Percentiles rank a stretch among this genome's conserved stretches.
Evolutionary conservation across 1,140 invertebrate genomes (phyloP).

Genomic region (Stenopsyche tienmushanensis): DNA sequence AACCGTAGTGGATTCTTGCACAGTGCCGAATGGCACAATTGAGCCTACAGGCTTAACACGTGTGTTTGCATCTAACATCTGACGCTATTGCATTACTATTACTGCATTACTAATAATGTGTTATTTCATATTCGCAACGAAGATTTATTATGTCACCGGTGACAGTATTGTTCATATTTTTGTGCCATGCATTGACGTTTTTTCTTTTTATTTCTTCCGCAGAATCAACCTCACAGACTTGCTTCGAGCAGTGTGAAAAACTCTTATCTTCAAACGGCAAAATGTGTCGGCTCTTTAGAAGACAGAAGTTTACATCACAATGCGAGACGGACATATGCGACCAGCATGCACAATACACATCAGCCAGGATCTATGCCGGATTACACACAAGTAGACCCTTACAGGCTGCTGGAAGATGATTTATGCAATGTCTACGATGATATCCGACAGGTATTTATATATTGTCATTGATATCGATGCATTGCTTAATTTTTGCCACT

Average conservation of each 20-base stretch:
- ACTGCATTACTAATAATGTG: too few species aligned
- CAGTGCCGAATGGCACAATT: not conserved
- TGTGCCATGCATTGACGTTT: not conserved
- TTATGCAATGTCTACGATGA: slow-evolving; percentile 79
- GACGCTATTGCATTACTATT: slow-evolving; percentile 13
- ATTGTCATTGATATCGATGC: not conserved
- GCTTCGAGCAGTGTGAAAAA: slow-evolving; percentile 13
- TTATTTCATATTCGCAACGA: too few species aligned
- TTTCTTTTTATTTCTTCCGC: slow-evolving; percentile 15
- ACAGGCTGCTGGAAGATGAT: slow-evolving; percentile 80
- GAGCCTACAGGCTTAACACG: slow-evolving; percentile 16
- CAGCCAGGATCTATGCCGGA: slow-evolving; percentile 73
- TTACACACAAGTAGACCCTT: slow-evolving; percentile 77
- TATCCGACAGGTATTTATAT: slow-evolving; percentile 68
- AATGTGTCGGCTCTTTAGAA: not conserved
- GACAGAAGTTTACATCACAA: slow-evolving; percentile 44
- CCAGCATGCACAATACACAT: slow-evolving; percentile 57
- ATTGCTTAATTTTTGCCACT: too few species aligned
- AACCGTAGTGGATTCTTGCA: too few species aligned
- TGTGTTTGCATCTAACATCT: slow-evolving; percentile 4
- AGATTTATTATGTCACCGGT: slow-evolving; percentile 7
- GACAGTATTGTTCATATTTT: not conserved
- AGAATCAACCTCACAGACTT: slow-evolving; percentile 21
- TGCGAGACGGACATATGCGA: slow-evolving; percentile 46
- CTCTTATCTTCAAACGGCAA: not conserved